A percentile compares a stretch with the other conserved stretches of the same genome.
phyloP scores from a whole-genome alignment of 2,888 invertebrate species.

The Euclidia mi region DNA sequence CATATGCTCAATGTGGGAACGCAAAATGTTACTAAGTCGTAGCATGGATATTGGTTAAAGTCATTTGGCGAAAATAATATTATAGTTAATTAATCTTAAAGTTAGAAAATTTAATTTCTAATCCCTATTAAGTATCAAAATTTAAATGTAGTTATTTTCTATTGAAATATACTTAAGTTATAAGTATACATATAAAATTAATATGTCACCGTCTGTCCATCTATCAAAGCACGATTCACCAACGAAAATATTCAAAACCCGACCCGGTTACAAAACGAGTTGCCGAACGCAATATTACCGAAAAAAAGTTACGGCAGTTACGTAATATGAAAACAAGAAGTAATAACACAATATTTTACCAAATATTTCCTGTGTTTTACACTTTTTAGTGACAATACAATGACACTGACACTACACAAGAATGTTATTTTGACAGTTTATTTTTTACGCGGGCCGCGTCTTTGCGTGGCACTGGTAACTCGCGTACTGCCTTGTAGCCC shows the following conservation, averaged over 20 bases:
- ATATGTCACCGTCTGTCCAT: constrained; percentile 19
- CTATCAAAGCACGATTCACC: constrained; percentile 19
- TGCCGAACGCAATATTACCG: constrained; percentile 40
- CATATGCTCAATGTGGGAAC: too few relatives aligned
- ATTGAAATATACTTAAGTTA: too few relatives aligned
- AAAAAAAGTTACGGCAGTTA: constrained; percentile 38
- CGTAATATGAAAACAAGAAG: constrained; percentile 20
- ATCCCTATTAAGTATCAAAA: too few relatives aligned
- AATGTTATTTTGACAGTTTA: constrained; percentile 7
- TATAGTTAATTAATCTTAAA: too few relatives aligned
- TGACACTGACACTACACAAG: constrained; percentile 39
- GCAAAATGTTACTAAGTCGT: too few relatives aligned
- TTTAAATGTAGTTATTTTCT: too few relatives aligned
- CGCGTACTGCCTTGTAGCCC: constrained; percentile 42
- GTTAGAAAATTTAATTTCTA: too few relatives aligned
- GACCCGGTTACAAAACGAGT: constrained; percentile 49
- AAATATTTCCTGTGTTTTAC: constrained; percentile 15
- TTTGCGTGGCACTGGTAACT: constrained; percentile 26
- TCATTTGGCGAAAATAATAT: too few relatives aligned
- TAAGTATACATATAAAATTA: constrained; percentile 7
- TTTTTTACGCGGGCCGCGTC: constrained; percentile 35
- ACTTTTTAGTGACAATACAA: constrained; percentile 20
- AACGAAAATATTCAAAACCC: constrained; percentile 28
- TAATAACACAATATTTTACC: constrained; percentile 35
- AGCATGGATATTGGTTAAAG: too few relatives aligned